Conservation (phyloP, 2,113 vertebrate species). For the Centropus unirufus region DNA sequence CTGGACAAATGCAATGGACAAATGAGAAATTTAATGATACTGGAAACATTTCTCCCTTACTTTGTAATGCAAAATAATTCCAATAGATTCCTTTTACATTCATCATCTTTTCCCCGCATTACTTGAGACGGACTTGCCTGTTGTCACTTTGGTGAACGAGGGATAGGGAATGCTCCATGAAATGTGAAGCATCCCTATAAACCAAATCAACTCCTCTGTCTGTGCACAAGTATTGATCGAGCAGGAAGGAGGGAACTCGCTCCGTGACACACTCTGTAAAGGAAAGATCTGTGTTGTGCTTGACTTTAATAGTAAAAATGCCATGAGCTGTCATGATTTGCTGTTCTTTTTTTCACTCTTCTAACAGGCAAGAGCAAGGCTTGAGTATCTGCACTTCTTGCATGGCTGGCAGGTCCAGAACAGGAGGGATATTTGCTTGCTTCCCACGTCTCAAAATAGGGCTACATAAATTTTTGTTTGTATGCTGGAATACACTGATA, state of each 20-base stretch:
- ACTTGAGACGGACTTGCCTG: background rate
- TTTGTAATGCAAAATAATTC: slow-evolving; percentile 23
- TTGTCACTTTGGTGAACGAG: slow-evolving; percentile 7
- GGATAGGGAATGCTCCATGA: background rate
- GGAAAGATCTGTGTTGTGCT: background rate
- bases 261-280: background rate
- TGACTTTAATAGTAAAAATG: background rate
- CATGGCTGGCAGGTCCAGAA: background rate
- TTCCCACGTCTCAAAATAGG: background rate
- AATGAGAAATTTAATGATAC: slow-evolving; percentile 61
- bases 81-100: background rate
- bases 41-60: slow-evolving; percentile 29
- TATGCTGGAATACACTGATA: background rate
- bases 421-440: background rate
- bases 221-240: background rate
- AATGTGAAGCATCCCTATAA: slow-evolving; percentile 8
- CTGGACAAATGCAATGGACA: slow-evolving; percentile 10
- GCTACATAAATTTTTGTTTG: background rate
- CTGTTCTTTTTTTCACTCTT: background rate
- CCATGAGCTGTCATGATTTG: background rate
- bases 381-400: background rate
- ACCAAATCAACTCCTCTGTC: background rate
- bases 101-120: background rate
- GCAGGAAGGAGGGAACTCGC: background rate
- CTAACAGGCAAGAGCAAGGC: background rate